Evolutionary conservation across 2,797 vertebrate species (phyloP).

Genomic region (Sebastes minor): DNA sequence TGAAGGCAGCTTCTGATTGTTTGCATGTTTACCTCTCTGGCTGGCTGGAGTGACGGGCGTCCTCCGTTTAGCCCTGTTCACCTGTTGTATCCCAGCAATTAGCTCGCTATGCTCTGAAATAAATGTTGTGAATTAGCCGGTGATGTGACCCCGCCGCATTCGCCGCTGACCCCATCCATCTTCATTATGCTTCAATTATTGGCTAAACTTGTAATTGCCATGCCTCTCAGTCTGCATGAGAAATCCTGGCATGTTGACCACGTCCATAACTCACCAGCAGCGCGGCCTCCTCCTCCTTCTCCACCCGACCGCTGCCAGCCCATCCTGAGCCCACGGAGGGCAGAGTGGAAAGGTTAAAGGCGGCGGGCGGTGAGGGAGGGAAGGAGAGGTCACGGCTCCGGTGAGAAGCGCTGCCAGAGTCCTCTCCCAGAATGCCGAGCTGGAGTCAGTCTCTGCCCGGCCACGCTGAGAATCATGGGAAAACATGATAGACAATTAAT

Average conservation of each 20-base stretch:
- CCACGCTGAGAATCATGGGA: slow-evolving; percentile 72
- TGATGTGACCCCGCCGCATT: slow-evolving; percentile 49
- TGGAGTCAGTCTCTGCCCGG: slow-evolving; percentile 44
- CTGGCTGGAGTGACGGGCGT: background rate
- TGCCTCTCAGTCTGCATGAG: slow-evolving; percentile 60
- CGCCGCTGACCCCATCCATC: slow-evolving; percentile 69
- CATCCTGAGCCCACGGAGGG: slow-evolving; percentile 35
- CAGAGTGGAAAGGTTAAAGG: slow-evolving; percentile 68
- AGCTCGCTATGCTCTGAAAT: slow-evolving; percentile 29
- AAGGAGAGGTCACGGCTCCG: slow-evolving; percentile 53
- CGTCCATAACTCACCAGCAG: slow-evolving; percentile 57
- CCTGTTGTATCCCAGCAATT: slow-evolving; percentile 54
- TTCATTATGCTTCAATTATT: slow-evolving; percentile 72
- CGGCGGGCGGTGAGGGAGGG: slow-evolving; percentile 26
- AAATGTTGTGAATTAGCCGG: slow-evolving; percentile 57
- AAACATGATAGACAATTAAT: slow-evolving; percentile 69
- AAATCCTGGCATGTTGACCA: slow-evolving; percentile 60
- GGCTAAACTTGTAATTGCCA: slow-evolving; percentile 67
- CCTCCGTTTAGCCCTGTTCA: slow-evolving; percentile 31
- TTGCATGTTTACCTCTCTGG: background rate
- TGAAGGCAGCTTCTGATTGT: background rate
- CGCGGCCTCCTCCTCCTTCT: slow-evolving; percentile 5
- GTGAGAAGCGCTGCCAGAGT: slow-evolving; percentile 64
- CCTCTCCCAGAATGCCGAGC: slow-evolving; percentile 65
- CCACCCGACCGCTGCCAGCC: slow-evolving; percentile 19